Conservation (phyloP, 2,797 vertebrate species). For the Carapus acus region DNA sequence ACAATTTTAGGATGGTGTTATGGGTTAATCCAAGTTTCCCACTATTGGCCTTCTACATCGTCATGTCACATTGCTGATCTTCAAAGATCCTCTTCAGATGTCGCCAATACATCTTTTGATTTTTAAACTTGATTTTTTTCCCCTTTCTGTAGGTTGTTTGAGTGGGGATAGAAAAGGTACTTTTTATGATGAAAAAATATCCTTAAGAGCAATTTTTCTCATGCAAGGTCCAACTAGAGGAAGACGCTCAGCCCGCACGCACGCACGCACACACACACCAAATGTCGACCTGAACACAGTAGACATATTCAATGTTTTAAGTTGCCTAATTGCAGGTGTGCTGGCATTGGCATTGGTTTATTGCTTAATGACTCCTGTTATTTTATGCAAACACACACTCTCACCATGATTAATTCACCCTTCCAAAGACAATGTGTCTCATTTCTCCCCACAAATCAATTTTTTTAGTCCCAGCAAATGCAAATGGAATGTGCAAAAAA, state of each 20-base stretch:
- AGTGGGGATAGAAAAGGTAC: too few relatives aligned
- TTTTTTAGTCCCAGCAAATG: too few relatives aligned
- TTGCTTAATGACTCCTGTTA: slow-evolving; percentile 39
- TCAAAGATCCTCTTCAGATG: too few relatives aligned
- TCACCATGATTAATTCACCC: slow-evolving; percentile 38
- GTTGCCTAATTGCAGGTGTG: slow-evolving; percentile 30
- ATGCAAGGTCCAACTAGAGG: not conserved
- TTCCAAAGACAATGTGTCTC: slow-evolving; percentile 25
- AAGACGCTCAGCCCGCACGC: too few relatives aligned
- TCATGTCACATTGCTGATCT: not conserved
- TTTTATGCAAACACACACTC: slow-evolving; percentile 12
- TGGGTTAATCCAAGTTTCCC: too few relatives aligned
- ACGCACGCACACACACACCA: not conserved
- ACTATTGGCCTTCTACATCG: too few relatives aligned
- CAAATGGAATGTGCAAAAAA: too few relatives aligned
- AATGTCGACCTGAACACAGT: not conserved
- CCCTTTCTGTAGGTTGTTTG: too few relatives aligned
- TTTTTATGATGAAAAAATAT: too few relatives aligned
- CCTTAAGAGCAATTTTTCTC: too few relatives aligned
- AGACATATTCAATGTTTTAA: slow-evolving; percentile 6
- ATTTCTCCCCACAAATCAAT: slow-evolving; percentile 16
- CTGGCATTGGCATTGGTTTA: slow-evolving; percentile 8
- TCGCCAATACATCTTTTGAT: not conserved
- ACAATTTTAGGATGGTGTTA: too few relatives aligned
- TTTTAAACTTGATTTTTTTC: too few relatives aligned